Conservation (phyloP, 1,140 invertebrate species). For the Himalopsyche phryganea region DNA sequence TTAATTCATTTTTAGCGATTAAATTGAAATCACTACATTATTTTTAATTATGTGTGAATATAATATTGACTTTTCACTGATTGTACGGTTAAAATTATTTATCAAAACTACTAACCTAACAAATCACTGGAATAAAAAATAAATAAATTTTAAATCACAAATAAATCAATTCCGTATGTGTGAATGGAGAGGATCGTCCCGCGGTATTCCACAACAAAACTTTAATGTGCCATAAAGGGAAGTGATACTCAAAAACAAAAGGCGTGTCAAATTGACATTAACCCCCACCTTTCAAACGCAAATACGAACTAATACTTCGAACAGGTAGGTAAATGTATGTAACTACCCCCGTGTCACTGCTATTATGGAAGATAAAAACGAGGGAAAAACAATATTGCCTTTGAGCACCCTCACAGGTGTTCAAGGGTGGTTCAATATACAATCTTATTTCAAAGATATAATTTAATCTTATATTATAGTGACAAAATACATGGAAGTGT, state of each 20-base stretch:
- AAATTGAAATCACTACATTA: too few relatives aligned
- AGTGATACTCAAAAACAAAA: constrained; percentile 35
- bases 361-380: constrained; percentile 18
- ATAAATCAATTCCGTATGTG: constrained; percentile 1
- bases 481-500: too few relatives aligned
- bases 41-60: too few relatives aligned
- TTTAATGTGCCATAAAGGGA: constrained; percentile 33
- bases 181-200: constrained; percentile 17
- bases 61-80: too few relatives aligned
- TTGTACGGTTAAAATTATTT: too few relatives aligned
- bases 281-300: constrained; percentile 22
- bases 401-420: constrained; percentile 23
- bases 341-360: neutral
- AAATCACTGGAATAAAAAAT: too few relatives aligned
- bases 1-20: too few relatives aligned
- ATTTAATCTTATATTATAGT: too few relatives aligned
- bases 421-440: constrained; percentile 1
- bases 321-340: neutral
- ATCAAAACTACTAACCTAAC: too few relatives aligned
- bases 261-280: constrained; percentile 35
- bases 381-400: constrained; percentile 18
- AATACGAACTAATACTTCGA: neutral
- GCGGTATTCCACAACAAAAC: constrained; percentile 22
- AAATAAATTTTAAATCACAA: too few relatives aligned
- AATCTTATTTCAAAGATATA: too few relatives aligned